Evolutionary conservation across 2,113 vertebrate genomes (phyloP).

Genomic region (Lepidothrix coronata): DNA sequence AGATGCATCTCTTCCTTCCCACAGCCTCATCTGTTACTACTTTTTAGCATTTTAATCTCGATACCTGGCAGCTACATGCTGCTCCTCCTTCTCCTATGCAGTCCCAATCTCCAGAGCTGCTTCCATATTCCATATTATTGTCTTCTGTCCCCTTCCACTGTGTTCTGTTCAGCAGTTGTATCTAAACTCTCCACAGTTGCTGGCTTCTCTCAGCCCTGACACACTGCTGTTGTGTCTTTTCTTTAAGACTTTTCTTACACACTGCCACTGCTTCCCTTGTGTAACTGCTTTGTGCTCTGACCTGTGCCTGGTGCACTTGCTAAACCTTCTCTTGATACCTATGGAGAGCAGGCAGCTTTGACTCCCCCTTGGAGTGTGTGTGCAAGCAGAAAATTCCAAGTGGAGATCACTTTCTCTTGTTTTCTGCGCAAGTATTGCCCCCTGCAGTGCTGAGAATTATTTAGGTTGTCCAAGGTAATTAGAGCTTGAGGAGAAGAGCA

Average conservation of each 20-base stretch:
- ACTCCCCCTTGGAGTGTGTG: neutral
- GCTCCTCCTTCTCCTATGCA: neutral
- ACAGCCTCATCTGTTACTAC: neutral
- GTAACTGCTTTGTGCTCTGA: neutral
- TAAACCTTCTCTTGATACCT: neutral
- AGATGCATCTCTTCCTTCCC: neutral
- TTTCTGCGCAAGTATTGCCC: neutral
- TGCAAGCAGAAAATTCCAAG: neutral
- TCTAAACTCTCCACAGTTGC: neutral
- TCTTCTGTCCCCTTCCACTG: neutral
- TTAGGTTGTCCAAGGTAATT: neutral
- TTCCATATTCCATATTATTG: neutral
- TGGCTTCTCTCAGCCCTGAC: neutral
- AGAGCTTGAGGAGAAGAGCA: neutral
- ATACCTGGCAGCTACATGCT: neutral
- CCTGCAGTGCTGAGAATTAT: neutral
- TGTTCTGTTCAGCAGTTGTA: neutral
- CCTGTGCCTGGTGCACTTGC: neutral
- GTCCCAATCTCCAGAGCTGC: neutral
- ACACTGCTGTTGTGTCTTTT: neutral
- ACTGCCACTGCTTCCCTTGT: neutral
- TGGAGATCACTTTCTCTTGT: neutral
- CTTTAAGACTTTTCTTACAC: neutral
- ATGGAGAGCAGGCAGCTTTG: neutral
- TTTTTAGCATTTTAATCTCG: neutral